Evolutionary conservation across 2,888 invertebrate species (phyloP).

Genomic region (Hypomecis punctinalis): DNA sequence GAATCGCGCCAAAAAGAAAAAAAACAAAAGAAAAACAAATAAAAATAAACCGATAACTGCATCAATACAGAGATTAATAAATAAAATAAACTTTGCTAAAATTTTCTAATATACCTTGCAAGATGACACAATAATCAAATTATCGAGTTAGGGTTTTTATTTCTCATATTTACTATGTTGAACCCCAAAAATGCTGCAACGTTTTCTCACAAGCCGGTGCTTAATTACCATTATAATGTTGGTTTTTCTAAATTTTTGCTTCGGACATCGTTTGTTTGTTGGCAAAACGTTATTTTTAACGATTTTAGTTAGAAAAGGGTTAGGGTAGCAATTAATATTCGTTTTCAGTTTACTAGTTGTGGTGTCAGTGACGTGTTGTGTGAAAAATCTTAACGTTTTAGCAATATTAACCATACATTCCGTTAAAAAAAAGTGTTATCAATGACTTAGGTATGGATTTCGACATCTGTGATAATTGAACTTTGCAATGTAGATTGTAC

Average conservation of each 20-base stretch:
- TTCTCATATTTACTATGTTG: neutral
- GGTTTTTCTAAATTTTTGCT: conserved; percentile 47
- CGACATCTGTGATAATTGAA: too few relatives aligned
- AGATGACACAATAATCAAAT: too few relatives aligned
- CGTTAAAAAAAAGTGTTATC: too few relatives aligned
- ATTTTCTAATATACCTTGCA: neutral
- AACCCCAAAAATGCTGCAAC: conserved; percentile 19
- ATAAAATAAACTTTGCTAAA: too few relatives aligned
- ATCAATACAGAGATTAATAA: too few relatives aligned
- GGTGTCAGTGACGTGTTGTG: neutral
- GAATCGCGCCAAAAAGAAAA: too few relatives aligned
- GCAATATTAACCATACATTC: neutral
- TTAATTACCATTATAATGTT: conserved; percentile 61
- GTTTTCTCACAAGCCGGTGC: conserved; percentile 54
- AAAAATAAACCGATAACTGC: too few relatives aligned
- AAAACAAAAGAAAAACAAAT: too few relatives aligned
- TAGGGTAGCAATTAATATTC: conserved; percentile 19
- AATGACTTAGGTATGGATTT: too few relatives aligned
- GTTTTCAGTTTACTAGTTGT: conserved; percentile 1
- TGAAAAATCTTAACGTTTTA: neutral
- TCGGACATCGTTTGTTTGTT: conserved; percentile 31
- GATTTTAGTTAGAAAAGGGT: conserved; percentile 39
- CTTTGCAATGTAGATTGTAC: too few relatives aligned
- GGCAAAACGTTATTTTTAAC: conserved; percentile 40
- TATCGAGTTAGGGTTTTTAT: neutral